These are phyloP conservation scores for Dendrolimus pini DNA, from an alignment of 2,888 invertebrate species.

Conservation along the genomic window DNA sequence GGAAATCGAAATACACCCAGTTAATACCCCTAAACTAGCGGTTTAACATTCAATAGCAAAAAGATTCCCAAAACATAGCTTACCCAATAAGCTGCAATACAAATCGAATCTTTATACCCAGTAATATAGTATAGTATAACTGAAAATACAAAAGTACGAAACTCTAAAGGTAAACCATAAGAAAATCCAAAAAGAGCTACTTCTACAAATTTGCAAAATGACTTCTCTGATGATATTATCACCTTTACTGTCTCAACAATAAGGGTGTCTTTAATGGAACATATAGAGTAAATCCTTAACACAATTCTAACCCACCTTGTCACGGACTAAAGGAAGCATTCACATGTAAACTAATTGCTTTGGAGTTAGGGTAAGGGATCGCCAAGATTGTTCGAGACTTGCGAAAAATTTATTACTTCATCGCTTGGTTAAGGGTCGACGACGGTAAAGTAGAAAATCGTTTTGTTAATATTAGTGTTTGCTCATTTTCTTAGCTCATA, in stretches of 20 bases:
- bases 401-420: constrained; percentile 8
- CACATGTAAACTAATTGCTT: constrained; percentile 37
- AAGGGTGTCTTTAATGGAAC: neutral
- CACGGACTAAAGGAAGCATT: constrained; percentile 44
- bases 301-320: constrained; percentile 48
- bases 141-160: neutral
- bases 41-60: neutral
- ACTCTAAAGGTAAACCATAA: neutral
- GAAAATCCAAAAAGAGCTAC: neutral
- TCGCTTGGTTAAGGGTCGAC: constrained; percentile 1
- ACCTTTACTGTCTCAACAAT: neutral
- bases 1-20: neutral
- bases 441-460: neutral
- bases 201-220: neutral
- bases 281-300: constrained; percentile 40
- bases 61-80: neutral
- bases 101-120: neutral
- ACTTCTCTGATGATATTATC: neutral
- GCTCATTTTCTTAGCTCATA: neutral
- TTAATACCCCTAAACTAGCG: neutral
- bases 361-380: constrained; percentile 15
- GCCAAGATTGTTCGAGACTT: constrained; percentile 18
- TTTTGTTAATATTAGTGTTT: neutral
- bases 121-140: neutral
- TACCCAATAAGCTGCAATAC: neutral